These are phyloP conservation scores for Drosophila crucigera DNA, from an alignment of 2,888 invertebrate genomes.

Conservation along the genomic window DNA sequence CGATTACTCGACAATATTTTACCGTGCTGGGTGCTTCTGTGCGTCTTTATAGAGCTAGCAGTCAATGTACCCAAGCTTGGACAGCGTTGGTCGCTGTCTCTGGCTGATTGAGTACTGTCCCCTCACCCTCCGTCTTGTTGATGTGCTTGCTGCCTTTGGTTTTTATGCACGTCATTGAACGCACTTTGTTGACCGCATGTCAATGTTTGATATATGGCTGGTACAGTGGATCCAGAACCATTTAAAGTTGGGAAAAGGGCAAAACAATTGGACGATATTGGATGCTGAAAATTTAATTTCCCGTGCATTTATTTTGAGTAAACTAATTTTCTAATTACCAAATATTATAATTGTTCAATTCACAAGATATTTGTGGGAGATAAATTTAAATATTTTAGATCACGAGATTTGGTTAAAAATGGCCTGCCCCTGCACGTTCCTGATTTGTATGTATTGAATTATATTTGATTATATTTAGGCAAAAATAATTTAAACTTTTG, in stretches of 20 bases:
- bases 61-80: constrained; percentile 48
- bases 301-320: neutral
- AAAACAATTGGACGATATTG: neutral
- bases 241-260: neutral
- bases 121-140: constrained; percentile 21
- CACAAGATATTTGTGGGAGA: neutral
- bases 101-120: constrained; percentile 71
- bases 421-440: too few species aligned
- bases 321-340: neutral
- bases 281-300: neutral
- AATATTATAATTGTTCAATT: neutral
- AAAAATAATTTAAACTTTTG: neutral
- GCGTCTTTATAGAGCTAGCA: constrained; percentile 46
- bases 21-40: constrained; percentile 47
- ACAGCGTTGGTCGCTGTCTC: constrained; percentile 48
- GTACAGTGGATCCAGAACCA: constrained; percentile 52
- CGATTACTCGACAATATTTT: constrained; percentile 83
- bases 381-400: too few species aligned
- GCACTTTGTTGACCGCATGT: constrained; percentile 80
- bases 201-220: constrained; percentile 70
- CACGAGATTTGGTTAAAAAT: neutral
- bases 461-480: neutral
- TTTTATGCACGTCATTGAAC: constrained; percentile 81
- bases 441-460: neutral
- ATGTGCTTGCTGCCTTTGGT: constrained; percentile 40